Percentiles rank a stretch among this genome's conserved stretches.
Conservation (phyloP, 2,113 vertebrate genomes). For the Eolophus roseicapilla region DNA sequence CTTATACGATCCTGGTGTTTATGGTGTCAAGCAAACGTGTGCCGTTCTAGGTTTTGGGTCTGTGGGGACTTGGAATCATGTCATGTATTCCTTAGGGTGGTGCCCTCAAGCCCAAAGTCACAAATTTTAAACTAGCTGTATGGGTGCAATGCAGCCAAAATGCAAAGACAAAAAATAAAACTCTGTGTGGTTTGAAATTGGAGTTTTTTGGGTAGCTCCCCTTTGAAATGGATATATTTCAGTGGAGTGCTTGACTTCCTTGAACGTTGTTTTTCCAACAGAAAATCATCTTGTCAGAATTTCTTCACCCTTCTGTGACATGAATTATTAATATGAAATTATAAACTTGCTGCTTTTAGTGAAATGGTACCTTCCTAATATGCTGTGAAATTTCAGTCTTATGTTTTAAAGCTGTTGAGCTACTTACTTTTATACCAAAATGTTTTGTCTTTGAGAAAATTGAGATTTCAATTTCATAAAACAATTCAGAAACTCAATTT, state of each 20-base stretch:
- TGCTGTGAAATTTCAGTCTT: not conserved
- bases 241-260: not conserved
- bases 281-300: not conserved
- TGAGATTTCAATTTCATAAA: not conserved
- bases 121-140: not conserved
- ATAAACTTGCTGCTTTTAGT: not conserved
- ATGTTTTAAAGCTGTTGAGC: not conserved
- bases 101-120: not conserved
- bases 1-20: fast-evolving
- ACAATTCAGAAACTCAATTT: not conserved
- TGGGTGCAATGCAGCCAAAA: not conserved
- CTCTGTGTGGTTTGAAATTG: not conserved
- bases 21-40: fast-evolving
- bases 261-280: not conserved
- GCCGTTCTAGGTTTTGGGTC: not conserved
- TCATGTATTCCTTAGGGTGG: fast-evolving
- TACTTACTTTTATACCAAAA: not conserved
- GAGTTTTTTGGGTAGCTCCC: not conserved
- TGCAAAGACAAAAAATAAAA: not conserved
- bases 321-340: not conserved
- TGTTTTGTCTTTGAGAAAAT: not conserved
- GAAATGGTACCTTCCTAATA: not conserved
- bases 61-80: fast-evolving
- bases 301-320: not conserved
- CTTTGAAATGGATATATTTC: not conserved